Percentiles rank a stretch among this genome's conserved stretches.
These are phyloP conservation scores for Leucophora obtusa DNA, from an alignment of 2,888 invertebrate genomes.

Conservation along the genomic window DNA sequence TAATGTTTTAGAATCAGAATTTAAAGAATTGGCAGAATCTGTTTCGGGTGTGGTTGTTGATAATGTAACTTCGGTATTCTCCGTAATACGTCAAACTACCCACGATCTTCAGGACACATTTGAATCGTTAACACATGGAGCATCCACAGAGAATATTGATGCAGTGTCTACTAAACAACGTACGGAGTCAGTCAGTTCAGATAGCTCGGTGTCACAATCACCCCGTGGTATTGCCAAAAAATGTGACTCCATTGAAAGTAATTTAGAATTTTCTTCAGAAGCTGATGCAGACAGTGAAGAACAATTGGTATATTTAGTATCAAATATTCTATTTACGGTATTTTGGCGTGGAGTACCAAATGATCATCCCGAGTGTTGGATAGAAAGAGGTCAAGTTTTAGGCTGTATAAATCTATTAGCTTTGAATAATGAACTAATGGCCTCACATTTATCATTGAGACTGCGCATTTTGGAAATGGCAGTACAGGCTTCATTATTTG, in stretches of 20 bases:
- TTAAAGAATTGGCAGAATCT: conserved; percentile 80
- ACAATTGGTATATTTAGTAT: conserved; percentile 81
- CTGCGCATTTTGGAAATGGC: conserved; percentile 82
- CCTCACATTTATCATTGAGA: conserved; percentile 80
- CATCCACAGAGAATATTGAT: conserved; percentile 70
- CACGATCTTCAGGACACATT: conserved; percentile 79
- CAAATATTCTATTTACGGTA: conserved; percentile 81
- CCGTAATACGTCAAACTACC: conserved; percentile 79
- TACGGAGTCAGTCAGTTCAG: conserved; percentile 75
- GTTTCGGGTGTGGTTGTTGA: conserved; percentile 79
- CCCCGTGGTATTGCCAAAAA: conserved; percentile 70
- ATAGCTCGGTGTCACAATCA: conserved; percentile 74
- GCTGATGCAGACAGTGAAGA: conserved; percentile 79
- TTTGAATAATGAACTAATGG: conserved; percentile 80
- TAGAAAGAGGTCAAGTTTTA: conserved; percentile 82
- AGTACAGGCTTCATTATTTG: conserved; percentile 81
- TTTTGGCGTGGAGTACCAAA: conserved; percentile 82
- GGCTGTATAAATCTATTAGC: conserved; percentile 81
- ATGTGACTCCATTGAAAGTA: conserved; percentile 72
- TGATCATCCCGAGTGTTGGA: conserved; percentile 81
- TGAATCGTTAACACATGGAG: conserved; percentile 74
- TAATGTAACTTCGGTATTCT: conserved; percentile 80
- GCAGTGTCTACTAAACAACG: conserved; percentile 65
- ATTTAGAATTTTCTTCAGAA: conserved; percentile 75
- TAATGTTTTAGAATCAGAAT: conserved; percentile 79